Base-by-base conservation (phyloP, 2,113 vertebrate species). In the Amphiprion ocellaris region DNA sequence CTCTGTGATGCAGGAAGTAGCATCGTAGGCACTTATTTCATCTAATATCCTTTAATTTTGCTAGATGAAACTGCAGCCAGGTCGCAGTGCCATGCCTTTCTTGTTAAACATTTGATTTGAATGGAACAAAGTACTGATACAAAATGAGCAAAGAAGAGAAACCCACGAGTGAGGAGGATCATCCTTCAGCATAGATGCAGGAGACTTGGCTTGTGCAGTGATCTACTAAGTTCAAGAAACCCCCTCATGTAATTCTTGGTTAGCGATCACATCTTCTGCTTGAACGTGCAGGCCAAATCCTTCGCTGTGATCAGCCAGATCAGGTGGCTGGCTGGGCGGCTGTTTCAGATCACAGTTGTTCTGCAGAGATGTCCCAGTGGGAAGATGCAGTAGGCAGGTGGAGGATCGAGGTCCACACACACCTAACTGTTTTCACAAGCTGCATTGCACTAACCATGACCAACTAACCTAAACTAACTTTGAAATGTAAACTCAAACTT, bases 101-200 rank as follows among this genome's bases (percentile, higher is more conserved):
- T 4, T 12, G 28, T 60, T 49, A 8, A 59, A 17, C 23, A 44
- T 47, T 60, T 63, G 1, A 73, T 30, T 54, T 74, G 5, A 77
- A 59, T 55, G 39, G 4, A 44, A 75, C 16, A 12, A 26, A 26
- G 26, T 26, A 26, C 26, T 26, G 26, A 26, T 1, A 26, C 26
- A 67, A 74, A 83, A 59, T 59, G 77, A 84, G 73, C 85, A 87
- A 84, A 61, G n/a, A 14, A 41, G 44, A 16, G 30, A 41, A 68
- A n/a, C 28, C 16, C 17, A 19, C 41, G 23, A 1, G 2, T 12
- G 28, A 44, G 33, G n/a, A 1, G 10, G 26, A 44, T 94, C 84
- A 97, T 47, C 95, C 94, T 83, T 97, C 96, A 26, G 26, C 3
- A 0, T 95, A 96, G 83, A 97, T 92, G 63, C 96, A 95, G 68